Base-by-base conservation (phyloP, 1,140 invertebrate genomes). In the Plodia interpunctella region DNA sequence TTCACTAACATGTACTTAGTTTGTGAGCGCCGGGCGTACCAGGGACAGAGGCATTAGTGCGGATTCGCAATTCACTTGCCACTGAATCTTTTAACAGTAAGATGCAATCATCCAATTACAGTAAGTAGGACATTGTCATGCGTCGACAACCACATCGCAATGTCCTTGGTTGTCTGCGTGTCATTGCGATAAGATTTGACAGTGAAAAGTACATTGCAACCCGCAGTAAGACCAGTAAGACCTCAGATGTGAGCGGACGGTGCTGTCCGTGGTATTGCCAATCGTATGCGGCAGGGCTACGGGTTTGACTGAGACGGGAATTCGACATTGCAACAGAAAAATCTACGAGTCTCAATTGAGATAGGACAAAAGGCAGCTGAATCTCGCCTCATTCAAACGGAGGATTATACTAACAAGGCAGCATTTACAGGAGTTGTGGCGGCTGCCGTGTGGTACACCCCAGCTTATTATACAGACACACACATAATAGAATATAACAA, bases 401-500 rank as follows among this genome's bases (percentile, higher is more conserved):
- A 28, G 50, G 51, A 53, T 55, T 44, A 44, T 17, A 44, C 38
- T 44, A 44, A 44, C 38, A 44, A 44, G 38, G 38, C 38, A 44
- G 38, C 38, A 15, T 44, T 44, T 44, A 44, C 38, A 17, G 38
- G 38, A 44, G 38, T 44, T 30, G 57, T 52, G 25, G 20, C 61
- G 62, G 53, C 51, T 59, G 65, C 53, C 58, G 61, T 60, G 57
- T 59, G 75, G 77, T 74, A 75, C 72, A 68, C 72, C 80, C 74
- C 76, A 80, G 76, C 77, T 60, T 66, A 72, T 70, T 73, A 80
- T 78, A 82, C 60, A 77, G 72, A 83, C 80, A 80, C 76, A 78
- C 80, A 83, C 74, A 76, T 76, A 79, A 83, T 83, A 86, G 72
- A 85, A 83, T 88, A 73, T 90, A 90, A 90, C 87, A 90, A 89